phyloP scores from a whole-genome alignment of 2,113 vertebrate species.

The Paedocypris sp. region DNA sequence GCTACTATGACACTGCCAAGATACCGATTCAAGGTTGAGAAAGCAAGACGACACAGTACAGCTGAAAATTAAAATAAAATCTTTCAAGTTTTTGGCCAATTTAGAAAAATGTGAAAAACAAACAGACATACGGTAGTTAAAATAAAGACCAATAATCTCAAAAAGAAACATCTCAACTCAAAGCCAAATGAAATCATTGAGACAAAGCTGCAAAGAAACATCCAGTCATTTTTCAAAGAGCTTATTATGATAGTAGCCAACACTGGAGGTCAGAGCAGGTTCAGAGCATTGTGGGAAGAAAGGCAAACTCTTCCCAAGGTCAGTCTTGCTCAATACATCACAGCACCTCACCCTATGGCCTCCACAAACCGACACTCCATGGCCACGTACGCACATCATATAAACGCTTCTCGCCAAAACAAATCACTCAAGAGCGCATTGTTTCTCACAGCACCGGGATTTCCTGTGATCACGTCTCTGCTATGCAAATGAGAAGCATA shows the following conservation, averaged over 20 bases:
- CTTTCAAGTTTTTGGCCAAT: too few species aligned
- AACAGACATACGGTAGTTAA: too few species aligned
- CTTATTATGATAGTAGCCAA: slow-evolving; percentile 30
- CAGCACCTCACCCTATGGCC: slow-evolving; percentile 15
- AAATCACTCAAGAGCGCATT: slow-evolving; percentile 22
- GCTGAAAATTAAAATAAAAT: background rate
- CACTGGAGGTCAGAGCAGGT: background rate
- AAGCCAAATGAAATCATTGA: background rate
- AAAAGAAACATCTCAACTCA: background rate
- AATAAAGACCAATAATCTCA: too few species aligned
- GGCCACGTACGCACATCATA: slow-evolving; percentile 14
- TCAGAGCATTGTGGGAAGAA: slow-evolving; percentile 1
- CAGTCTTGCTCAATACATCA: slow-evolving; percentile 26
- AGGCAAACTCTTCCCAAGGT: slow-evolving; percentile 28
- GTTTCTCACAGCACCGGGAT: slow-evolving; percentile 13
- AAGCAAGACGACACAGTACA: background rate
- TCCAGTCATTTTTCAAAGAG: slow-evolving; percentile 21
- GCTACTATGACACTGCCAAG: slow-evolving; percentile 4
- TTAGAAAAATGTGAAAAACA: too few species aligned
- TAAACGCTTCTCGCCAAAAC: slow-evolving; percentile 9
- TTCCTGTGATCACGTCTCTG: background rate
- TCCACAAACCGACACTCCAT: slow-evolving; percentile 8
- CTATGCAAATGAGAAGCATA: background rate
- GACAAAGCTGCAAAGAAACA: background rate
- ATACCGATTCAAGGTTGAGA: background rate